Evolutionary conservation across 2,888 invertebrate genomes (phyloP), one percentile per base, ranked within the genome.

Genomic region (Hartigia nigra): DNA sequence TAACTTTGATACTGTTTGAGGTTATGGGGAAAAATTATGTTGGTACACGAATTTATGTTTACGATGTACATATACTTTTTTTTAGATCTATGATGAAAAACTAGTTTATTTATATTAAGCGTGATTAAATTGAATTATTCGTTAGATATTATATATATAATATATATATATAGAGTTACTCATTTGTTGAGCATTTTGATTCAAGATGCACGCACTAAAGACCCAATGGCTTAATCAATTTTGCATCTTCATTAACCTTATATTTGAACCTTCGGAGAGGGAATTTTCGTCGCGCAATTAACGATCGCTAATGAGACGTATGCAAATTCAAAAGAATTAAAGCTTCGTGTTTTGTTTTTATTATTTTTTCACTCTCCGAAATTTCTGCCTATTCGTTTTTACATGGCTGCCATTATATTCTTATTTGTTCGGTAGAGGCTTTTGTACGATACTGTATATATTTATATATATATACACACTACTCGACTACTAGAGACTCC

Each of bases 251-350:
- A 76, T 84, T 81, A 78, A 32, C 69, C 23, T 23, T 55, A 23
- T 55, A 23, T 23, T 55, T 23, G 9, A 23, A 23, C 55, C 23
- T 77, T 70, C 77, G 72, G 74, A 76, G 74, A 69, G 74, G 70
- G 72, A 70, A 75, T 34, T 12, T 31, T 79, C 80, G 82, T 80
- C 76, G 81, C 74, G 82, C 81, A 85, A 85, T 85, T 85, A 85
- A 85, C 84, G 84, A 85, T 85, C 85, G 82, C 84, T 85, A 85
- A 85, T 85, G 85, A 85, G 85, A 85, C 85, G 81, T 85, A 85
- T 85, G 85, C 85, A 85, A 85, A 85, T 85, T 80, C 78, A 70
- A 75, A 78, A 80, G 77, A 81, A 78, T 85, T 84, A 85, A 85
- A 85, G 83, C 70, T 36, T 39, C 70, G 79, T 76, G 31, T 69